Evolutionary conservation across 2,888 invertebrate genomes (phyloP).

Genomic region (Neelides folsomi): DNA sequence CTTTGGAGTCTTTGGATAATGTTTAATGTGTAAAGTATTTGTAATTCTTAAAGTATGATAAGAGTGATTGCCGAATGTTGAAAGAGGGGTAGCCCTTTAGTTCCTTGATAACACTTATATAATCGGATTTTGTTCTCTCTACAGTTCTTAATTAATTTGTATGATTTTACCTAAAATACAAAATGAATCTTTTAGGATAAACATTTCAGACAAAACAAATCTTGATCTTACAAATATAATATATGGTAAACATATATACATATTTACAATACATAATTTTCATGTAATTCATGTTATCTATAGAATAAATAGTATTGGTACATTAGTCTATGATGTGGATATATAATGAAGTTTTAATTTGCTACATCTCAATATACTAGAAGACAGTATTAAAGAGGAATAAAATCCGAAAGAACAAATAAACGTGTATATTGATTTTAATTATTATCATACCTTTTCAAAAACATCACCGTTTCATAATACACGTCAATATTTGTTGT

Average conservation of each 20-base stretch:
- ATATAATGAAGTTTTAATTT: conserved; percentile 18
- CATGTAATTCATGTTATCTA: conserved; percentile 2
- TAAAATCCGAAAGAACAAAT: conserved; percentile 15
- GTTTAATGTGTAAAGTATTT: background rate
- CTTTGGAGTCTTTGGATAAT: background rate
- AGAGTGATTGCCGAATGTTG: background rate
- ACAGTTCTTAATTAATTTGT: background rate
- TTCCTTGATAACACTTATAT: conserved; percentile 12
- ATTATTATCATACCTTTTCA: conserved; percentile 2
- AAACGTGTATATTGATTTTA: background rate
- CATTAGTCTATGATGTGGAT: background rate
- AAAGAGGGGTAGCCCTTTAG: conserved; percentile 21
- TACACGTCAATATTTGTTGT: too few species aligned
- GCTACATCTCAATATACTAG: conserved; percentile 17
- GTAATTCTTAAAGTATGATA: background rate
- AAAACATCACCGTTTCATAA: conserved; percentile 1
- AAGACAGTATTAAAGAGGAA: conserved; percentile 29
- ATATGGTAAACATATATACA: background rate
- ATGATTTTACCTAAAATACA: background rate
- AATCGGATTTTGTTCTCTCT: conserved; percentile 11
- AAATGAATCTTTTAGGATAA: background rate
- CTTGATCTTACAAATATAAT: background rate
- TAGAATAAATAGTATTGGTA: conserved; percentile 5
- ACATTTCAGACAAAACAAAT: too few species aligned
- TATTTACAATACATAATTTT: background rate